A percentile compares a stretch with the other conserved stretches of the same genome.
These are phyloP conservation scores for Zaprionus gabonicus DNA, from an alignment of 1,140 invertebrate species.

Conservation along the genomic window DNA sequence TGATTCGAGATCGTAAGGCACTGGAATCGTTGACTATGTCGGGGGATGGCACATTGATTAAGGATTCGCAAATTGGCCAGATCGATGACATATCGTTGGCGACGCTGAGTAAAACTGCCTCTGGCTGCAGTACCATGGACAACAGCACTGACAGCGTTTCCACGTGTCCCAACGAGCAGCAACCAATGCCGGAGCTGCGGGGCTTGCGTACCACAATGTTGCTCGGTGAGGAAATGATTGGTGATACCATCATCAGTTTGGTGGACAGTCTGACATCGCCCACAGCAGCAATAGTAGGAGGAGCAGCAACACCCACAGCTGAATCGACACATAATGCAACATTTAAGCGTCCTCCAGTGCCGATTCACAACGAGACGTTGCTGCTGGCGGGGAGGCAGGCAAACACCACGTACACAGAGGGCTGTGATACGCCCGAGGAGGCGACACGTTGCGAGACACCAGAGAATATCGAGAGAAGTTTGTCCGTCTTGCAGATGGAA, in stretches of 20 bases:
- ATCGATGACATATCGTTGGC: slow-evolving; percentile 80
- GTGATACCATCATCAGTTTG: slow-evolving; percentile 73
- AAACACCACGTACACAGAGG: slow-evolving; percentile 71
- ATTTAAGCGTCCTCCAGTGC: slow-evolving; percentile 48
- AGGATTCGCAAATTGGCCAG: slow-evolving; percentile 81
- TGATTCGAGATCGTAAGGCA: slow-evolving; percentile 77
- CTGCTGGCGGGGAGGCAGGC: slow-evolving; percentile 45
- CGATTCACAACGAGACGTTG: slow-evolving; percentile 62
- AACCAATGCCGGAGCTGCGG: neutral
- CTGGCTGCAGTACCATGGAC: slow-evolving; percentile 80
- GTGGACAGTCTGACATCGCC: slow-evolving; percentile 71
- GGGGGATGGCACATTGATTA: slow-evolving; percentile 76
- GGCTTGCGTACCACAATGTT: slow-evolving; percentile 59
- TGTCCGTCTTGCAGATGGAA: slow-evolving; percentile 60
- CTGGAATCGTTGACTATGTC: slow-evolving; percentile 77
- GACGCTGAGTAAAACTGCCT: slow-evolving; percentile 74
- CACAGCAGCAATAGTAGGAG: slow-evolving; percentile 27
- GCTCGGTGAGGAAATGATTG: slow-evolving; percentile 75
- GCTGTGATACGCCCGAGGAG: slow-evolving; percentile 70
- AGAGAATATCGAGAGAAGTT: slow-evolving; percentile 61
- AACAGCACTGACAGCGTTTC: slow-evolving; percentile 81
- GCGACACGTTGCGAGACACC: slow-evolving; percentile 71
- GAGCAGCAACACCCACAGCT: slow-evolving; percentile 31
- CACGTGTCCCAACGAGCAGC: slow-evolving; percentile 35
- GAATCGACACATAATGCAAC: slow-evolving; percentile 44